These are phyloP conservation scores for Drosophila glabriapex DNA, from an alignment of 2,888 invertebrate species.

Conservation along the genomic window DNA sequence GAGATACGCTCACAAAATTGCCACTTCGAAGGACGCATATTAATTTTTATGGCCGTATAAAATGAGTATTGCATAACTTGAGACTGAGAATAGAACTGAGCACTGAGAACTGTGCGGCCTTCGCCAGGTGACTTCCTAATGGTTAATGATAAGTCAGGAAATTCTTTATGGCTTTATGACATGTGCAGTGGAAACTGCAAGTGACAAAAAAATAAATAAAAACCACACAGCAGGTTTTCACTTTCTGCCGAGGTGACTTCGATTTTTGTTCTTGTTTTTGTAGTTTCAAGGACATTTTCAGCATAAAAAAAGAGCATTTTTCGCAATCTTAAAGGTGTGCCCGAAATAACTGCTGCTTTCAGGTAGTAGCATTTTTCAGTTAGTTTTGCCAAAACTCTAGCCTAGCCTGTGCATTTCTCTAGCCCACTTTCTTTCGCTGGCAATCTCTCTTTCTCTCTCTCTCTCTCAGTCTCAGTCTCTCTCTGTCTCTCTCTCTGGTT, in stretches of 20 bases:
- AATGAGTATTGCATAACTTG: constrained; percentile 80
- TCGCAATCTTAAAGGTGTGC: constrained; percentile 37
- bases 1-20: constrained; percentile 70
- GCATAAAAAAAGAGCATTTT: constrained; percentile 64
- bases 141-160: constrained; percentile 61
- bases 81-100: constrained; percentile 3
- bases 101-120: constrained; percentile 31
- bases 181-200: constrained; percentile 65
- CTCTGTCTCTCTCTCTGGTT: constrained; percentile 20
- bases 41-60: constrained; percentile 82
- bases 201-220: constrained; percentile 55
- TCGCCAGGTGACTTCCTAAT: constrained; percentile 74
- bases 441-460: constrained; percentile 2
- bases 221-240: constrained; percentile 71
- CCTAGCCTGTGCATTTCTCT: constrained; percentile 24
- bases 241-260: constrained; percentile 47
- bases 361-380: constrained; percentile 43
- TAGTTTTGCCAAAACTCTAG: constrained; percentile 10
- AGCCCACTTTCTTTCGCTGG: constrained; percentile 24
- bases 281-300: constrained; percentile 76
- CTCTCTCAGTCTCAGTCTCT: constrained; percentile 5
- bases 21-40: constrained; percentile 81
- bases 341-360: constrained; percentile 10
- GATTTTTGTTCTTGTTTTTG: constrained; percentile 57
- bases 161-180: constrained; percentile 60